Evolutionary conservation across 2,113 vertebrate species (phyloP).

Genomic region (Tragelaphus strepsiceros): DNA sequence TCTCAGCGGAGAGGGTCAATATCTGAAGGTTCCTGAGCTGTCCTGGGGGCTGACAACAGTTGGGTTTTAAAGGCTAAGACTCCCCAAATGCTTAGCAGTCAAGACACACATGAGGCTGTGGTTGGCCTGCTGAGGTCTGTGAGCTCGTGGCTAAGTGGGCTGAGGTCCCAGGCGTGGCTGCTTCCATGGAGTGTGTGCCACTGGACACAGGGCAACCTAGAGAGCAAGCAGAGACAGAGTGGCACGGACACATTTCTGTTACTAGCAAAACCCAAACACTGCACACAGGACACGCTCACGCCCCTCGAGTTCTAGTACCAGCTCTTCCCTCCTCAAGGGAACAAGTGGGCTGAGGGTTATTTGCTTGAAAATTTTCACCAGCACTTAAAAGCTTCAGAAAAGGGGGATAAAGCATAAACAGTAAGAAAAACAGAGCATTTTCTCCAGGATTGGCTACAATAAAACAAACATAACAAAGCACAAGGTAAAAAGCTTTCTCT

Average conservation of each 20-base stretch:
- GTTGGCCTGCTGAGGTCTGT: neutral
- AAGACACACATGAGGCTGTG: neutral
- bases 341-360: neutral
- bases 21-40: neutral
- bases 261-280: rapidly evolving
- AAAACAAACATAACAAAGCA: neutral
- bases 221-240: neutral
- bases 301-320: rapidly evolving
- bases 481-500: neutral
- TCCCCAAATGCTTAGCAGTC: neutral
- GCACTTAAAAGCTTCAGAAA: neutral
- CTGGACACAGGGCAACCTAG: neutral
- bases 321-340: neutral
- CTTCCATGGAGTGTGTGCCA: too few relatives aligned
- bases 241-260: rapidly evolving
- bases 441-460: neutral
- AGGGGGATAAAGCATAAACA: neutral
- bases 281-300: rapidly evolving
- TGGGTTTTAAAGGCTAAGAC: neutral
- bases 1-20: neutral
- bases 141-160: neutral
- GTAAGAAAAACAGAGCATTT: neutral
- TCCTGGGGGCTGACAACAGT: neutral
- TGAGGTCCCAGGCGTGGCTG: neutral
- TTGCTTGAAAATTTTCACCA: neutral